Base-by-base conservation (phyloP, 2,113 vertebrate species). In the Aix galericulata region DNA sequence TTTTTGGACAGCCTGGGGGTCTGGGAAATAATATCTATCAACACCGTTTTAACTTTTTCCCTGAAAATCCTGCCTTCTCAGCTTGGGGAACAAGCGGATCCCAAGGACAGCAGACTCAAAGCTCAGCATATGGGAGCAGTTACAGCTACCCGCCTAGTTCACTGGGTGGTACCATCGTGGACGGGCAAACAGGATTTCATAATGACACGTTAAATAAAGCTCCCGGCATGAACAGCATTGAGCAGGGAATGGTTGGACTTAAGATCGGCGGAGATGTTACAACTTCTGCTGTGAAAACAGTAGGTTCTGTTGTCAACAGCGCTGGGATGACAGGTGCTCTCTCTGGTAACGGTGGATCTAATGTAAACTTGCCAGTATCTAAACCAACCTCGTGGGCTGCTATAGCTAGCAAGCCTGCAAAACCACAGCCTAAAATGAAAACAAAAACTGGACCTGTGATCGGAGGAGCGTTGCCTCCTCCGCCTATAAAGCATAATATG, bases 401-500 rank as follows among this genome's bases (percentile, higher is more conserved):
- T 95, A 99, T 99, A 58, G 99, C 99, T 91, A 99, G 99, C 96
- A 99, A 99, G 77, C 99, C 99, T 5, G 99, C 99, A 17, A 99
- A 99, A 86, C 98, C 98, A 71, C 99, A 99, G 95, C 98, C 99
- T 63, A 99, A 99, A 97, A 95, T 98, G 89, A 99, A 99, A 97
- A 96, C 98, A 81, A 99, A 99, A 97, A 96, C 98, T 1, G 99
- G 99, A 72, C 98, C 99, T 91, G 95, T 97, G 78, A 96, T 98
- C 0, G 98, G 98, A 42, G 98, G 98, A 16, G 97, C 98, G 0
- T 97, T 99, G 64, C 99, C 98, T 29, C 99, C 99, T 4, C 99
- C 99, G 1, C 99, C 99, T 46, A 99, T 99, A 95, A 99, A 99
- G 97, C 99, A 99, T 97, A 99, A 99, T 91, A 99, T 99, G 99